Conservation (phyloP, 2,113 vertebrate genomes). For the Calidris pygmaea region DNA sequence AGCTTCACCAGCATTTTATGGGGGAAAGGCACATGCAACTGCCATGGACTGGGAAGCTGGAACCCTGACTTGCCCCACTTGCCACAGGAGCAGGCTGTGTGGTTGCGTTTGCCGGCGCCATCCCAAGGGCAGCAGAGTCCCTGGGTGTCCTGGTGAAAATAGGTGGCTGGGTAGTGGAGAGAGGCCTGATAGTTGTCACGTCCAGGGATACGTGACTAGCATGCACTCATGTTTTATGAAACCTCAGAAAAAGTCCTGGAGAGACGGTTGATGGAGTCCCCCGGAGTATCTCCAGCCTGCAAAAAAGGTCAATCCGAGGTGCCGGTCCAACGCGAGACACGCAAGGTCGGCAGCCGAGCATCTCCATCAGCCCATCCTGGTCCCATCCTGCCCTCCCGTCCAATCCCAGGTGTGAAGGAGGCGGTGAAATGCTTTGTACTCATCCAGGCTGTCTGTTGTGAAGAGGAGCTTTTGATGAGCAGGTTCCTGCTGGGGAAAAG, state of each 20-base stretch:
- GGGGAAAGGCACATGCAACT: rapidly evolving
- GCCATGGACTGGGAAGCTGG: rapidly evolving
- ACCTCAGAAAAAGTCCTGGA: not conserved
- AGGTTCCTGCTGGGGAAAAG: not conserved
- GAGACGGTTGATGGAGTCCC: not conserved
- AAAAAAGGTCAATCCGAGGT: no score
- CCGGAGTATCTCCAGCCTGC: not conserved
- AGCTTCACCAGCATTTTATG: not conserved
- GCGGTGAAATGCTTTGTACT: not conserved
- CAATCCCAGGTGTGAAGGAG: not conserved
- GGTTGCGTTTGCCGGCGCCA: not conserved
- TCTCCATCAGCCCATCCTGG: rapidly evolving
- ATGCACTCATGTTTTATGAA: rapidly evolving
- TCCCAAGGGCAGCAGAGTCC: not conserved
- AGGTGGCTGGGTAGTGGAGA: not conserved
- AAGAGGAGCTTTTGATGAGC: not conserved
- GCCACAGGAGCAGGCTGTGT: not conserved
- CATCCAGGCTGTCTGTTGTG: rapidly evolving
- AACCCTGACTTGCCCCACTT: no score
- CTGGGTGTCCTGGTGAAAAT: not conserved
- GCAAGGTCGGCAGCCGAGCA: not conserved
- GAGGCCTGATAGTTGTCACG: not conserved
- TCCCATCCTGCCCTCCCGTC: not conserved
- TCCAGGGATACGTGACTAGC: no score
- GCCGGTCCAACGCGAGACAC: rapidly evolving